Percentiles rank a stretch among this genome's conserved stretches.
phyloP scores from a whole-genome alignment of 2,797 vertebrate genomes.

The Thripadectes ignobilis region DNA sequence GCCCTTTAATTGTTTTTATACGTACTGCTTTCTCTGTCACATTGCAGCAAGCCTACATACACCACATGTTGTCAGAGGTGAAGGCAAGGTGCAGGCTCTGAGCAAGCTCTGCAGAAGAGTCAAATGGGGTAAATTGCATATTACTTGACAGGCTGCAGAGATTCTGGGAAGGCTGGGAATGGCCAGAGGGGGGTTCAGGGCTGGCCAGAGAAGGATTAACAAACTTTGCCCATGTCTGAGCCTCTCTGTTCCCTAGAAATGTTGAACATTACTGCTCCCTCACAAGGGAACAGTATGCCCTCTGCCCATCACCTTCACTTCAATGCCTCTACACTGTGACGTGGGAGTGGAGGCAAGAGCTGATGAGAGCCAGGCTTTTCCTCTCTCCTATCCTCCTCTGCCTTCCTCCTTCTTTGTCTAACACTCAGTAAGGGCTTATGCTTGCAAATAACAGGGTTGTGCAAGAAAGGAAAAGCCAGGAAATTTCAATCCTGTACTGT shows the following conservation, averaged over 20 bases:
- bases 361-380: fast-evolving
- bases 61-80: neutral
- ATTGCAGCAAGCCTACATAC: neutral
- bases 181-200: fast-evolving
- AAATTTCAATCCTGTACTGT: neutral
- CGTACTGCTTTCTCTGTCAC: neutral
- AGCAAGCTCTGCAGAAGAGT: neutral
- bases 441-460: neutral
- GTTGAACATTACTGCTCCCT: neutral
- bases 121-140: neutral
- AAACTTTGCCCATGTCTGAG: fast-evolving
- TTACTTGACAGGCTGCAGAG: neutral
- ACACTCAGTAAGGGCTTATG: neutral
- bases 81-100: neutral
- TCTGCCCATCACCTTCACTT: neutral
- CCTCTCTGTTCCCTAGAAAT: neutral
- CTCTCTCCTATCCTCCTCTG: neutral
- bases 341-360: fast-evolving
- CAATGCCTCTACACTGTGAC: fast-evolving
- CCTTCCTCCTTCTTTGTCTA: neutral
- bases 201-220: neutral
- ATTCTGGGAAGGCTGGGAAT: fast-evolving
- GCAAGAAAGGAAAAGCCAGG: neutral
- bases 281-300: neutral
- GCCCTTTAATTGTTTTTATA: neutral